phyloP scores from a whole-genome alignment of 2,797 vertebrate genomes.

The Fistularia tabacaria region DNA sequence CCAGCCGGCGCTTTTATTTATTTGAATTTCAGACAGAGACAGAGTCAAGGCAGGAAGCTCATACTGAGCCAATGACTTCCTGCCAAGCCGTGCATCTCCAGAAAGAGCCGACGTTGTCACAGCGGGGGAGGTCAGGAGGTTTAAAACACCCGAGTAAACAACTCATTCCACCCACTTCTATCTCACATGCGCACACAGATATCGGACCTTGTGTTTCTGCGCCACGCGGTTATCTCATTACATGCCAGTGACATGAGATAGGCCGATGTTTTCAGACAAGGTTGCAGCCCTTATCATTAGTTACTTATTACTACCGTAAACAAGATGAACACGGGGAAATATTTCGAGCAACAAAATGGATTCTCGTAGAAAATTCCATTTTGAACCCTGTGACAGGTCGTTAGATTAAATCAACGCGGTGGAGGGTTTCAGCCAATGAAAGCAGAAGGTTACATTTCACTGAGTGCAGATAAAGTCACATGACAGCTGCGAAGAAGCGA shows the following conservation, averaged over 20 bases:
- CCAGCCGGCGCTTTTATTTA: slow-evolving; percentile 3
- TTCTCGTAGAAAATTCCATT: too few species aligned
- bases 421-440: too few species aligned
- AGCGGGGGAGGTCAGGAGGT: slow-evolving; percentile 33
- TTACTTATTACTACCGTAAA: slow-evolving; percentile 2
- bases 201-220: neutral
- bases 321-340: neutral
- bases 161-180: slow-evolving; percentile 9
- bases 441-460: too few species aligned
- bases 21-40: slow-evolving; percentile 21
- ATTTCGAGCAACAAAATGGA: too few species aligned
- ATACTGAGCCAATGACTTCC: slow-evolving; percentile 55
- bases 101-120: slow-evolving; percentile 11
- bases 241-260: neutral
- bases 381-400: too few species aligned
- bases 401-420: too few species aligned
- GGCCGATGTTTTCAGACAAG: neutral
- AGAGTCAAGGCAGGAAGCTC: slow-evolving; percentile 45
- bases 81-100: slow-evolving; percentile 33
- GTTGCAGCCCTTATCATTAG: neutral
- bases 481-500: too few species aligned
- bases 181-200: neutral
- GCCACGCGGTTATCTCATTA: neutral
- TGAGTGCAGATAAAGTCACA: too few species aligned
- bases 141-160: slow-evolving; percentile 15